Base-by-base conservation (phyloP, 2,113 vertebrate species). In the Motacilla tschutschensis region DNA sequence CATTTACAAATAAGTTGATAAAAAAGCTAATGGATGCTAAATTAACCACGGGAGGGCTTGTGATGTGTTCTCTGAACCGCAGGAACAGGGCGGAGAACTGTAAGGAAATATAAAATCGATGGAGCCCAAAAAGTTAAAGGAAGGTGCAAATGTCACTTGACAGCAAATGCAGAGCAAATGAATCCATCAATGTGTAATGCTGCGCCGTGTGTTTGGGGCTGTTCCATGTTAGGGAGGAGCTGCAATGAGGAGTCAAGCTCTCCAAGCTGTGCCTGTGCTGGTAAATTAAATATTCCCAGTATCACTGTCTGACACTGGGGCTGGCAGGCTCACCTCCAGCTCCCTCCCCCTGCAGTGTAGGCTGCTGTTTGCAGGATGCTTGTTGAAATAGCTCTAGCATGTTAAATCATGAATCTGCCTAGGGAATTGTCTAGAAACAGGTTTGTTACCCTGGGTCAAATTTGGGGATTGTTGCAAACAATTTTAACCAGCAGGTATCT, bases 11-110 rank as follows among this genome's bases (percentile, higher is more conserved):
- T 50, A 71, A 75, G 38, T 36, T 85, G 87, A 78, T 77, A 44
- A 76, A 91, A 88, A 88, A 80, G 70, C 50, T 63, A 81, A 76
- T 58, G 90, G 83, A 26, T 54, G 38, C 54, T 89, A 59, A 88
- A 93, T 83, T 59, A 87, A 76, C 70, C 83, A 60, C 33, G 41
- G 63, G 33, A 86, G 51, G 64, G 12, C 8, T 93, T 38, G 46
- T 43, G 64, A 58, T 74, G 54, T 79, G 46, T 87, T 92, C 59
- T 51, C 79, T 33, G 65, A 91, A 77, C 66, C 0, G 1, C 59
- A 72, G 36, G 65, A 95, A 43, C n/a, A 16, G 28, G 17, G 36
- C 3, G 1, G 6, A 40, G 8, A 17, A 17, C 10, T 50, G 10
- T 8, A 50, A 66, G 43, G 19, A 17, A 53, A 59, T 58, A 53